phyloP scores from a whole-genome alignment of 1,140 invertebrate species.

The Forficula auricularia region DNA sequence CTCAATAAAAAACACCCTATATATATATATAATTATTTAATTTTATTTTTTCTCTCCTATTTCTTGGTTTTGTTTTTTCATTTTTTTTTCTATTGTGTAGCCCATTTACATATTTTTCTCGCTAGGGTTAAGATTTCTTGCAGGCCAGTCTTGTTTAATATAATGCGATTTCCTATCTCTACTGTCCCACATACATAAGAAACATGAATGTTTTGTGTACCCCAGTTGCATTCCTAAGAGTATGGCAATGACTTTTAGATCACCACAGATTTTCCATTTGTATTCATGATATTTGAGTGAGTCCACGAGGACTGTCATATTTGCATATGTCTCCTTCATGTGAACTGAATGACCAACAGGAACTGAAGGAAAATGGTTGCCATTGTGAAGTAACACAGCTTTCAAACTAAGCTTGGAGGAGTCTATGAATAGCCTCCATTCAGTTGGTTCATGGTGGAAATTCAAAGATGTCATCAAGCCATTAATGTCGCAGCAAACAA shows the following conservation, averaged over 20 bases:
- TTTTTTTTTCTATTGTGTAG: too few species aligned
- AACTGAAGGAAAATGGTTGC: conserved; percentile 8
- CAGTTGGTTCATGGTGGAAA: conserved; percentile 1
- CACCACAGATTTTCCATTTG: conserved; percentile 3
- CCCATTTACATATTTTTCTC: conserved; percentile 22
- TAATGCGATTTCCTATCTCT: conserved; percentile 19
- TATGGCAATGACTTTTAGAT: conserved; percentile 6
- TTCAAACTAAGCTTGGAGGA: conserved; percentile 13
- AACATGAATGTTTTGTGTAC: conserved; percentile 9
- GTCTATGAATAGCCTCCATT: conserved; percentile 14
- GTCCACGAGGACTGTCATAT: not conserved
- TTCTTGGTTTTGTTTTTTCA: too few species aligned
- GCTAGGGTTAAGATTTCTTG: conserved; percentile 16
- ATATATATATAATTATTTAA: too few species aligned
- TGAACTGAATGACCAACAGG: conserved; percentile 4
- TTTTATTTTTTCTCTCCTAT: too few species aligned
- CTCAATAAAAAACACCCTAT: too few species aligned
- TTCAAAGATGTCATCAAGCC: conserved; percentile 1
- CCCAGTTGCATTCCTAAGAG: conserved; percentile 2
- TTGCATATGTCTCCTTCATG: conserved; percentile 5
- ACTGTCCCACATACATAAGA: conserved; percentile 11
- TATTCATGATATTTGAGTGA: conserved; percentile 3
- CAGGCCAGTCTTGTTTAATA: conserved; percentile 18
- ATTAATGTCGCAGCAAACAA: not conserved
- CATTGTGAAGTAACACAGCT: conserved; percentile 15